Base-by-base conservation (phyloP, 2,797 vertebrate species). In the Eupleurogrammus muticus region DNA sequence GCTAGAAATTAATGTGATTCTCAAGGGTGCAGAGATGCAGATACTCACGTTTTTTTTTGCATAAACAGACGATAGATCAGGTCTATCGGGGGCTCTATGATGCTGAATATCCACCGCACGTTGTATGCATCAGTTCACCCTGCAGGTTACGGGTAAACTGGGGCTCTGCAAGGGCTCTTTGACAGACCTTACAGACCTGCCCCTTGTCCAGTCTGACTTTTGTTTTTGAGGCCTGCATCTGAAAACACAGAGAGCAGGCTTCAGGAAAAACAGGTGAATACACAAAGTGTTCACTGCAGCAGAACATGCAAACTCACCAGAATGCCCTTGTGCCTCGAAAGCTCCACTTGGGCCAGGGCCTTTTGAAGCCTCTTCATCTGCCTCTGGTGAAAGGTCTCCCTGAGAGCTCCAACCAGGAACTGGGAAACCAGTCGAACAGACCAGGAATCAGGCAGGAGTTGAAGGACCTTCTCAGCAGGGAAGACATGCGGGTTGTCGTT, bases 391-490 rank as follows among this genome's bases (percentile, higher is more conserved):
- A 85, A 62, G 9, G 67, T 83, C 60, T 75, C 79, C 79, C 93
- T 88, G 56, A 94, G 67, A 2, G 88, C 90, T 28, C 82, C 72
- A 1, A 86, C 50, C 46, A 94, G 74, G 73, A 91, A 94, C 47
- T 62, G 73, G 24, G 80, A 77, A 51, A 92, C 73, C 50, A 93
- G 80, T 55, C 90, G 86, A 36, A 94, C 53, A 8, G 93, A 93
- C 92, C 92, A 94, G 62, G 86, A 83, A 2, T 75, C 88, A 1
- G 92, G 93, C 66, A 94, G 85, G 9, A 89, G 73, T 55, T 73
- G 87, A 35, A 93, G 42, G 28, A 90, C 90, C 16, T 38, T 70
- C 35, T 80, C 79, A 2, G 73, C 70, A 24, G 82, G 63, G 23
- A 94, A 92, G 50, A 64, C 56, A 2, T 6, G 47, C 3, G 82